A percentile compares a stretch with the other conserved stretches of the same genome.
Conservation (phyloP, 2,113 vertebrate species). For the Oxyura jamaicensis region DNA sequence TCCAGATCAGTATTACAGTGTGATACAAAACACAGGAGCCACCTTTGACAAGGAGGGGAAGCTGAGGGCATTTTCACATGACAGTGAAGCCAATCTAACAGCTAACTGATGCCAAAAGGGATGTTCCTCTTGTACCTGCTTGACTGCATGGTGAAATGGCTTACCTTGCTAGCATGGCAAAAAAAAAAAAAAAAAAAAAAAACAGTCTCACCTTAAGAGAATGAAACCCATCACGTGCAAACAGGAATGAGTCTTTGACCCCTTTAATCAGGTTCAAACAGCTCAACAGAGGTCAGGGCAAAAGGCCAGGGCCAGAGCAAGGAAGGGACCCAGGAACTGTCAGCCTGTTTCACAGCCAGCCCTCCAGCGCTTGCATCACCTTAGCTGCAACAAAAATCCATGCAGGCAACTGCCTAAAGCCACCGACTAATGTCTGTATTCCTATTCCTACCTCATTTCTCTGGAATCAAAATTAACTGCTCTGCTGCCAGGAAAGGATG, state of each 20-base stretch:
- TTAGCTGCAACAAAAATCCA: neutral
- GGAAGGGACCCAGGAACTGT: neutral
- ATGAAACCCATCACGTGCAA: neutral
- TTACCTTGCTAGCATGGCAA: neutral
- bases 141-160: neutral
- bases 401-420: neutral
- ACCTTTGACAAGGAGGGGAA: neutral
- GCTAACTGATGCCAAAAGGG: neutral
- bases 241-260: neutral
- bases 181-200: neutral
- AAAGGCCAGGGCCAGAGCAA: neutral
- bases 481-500: neutral
- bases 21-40: neutral
- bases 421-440: neutral
- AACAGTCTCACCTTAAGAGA: neutral
- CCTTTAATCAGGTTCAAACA: neutral
- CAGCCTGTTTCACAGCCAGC: neutral
- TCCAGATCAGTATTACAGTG: neutral
- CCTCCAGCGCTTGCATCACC: neutral
- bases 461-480: neutral
- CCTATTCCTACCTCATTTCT: rapidly evolving
- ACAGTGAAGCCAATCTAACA: neutral
- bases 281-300: neutral
- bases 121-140: neutral
- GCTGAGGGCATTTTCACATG: neutral